A percentile compares a stretch with the other conserved stretches of the same genome.
phyloP scores from a whole-genome alignment of 2,113 vertebrate species.

The Hipposideros armiger region DNA sequence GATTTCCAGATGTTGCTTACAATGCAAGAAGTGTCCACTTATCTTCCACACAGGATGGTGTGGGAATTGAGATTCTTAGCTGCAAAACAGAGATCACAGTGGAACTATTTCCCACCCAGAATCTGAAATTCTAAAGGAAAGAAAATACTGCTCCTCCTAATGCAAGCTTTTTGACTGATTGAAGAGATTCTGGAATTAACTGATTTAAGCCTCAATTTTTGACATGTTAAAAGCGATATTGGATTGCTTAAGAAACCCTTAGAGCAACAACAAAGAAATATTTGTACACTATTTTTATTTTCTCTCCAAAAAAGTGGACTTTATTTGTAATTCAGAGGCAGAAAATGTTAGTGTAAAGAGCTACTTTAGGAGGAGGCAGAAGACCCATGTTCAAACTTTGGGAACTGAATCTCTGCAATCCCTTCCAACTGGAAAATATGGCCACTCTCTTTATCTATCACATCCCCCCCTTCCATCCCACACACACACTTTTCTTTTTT shows the following conservation, averaged over 20 bases:
- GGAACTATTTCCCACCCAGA: conserved; percentile 62
- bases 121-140: conserved; percentile 59
- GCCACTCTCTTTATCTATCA: background rate
- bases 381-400: background rate
- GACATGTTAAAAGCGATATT: background rate
- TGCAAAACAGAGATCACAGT: conserved; percentile 54
- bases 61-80: conserved; percentile 52
- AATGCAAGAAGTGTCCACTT: conserved; percentile 51
- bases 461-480: background rate
- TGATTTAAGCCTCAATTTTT: background rate
- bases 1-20: conserved; percentile 77
- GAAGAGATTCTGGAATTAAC: conserved; percentile 12
- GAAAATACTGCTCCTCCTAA: background rate
- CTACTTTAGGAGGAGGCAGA: background rate
- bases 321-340: background rate
- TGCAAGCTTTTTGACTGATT: background rate
- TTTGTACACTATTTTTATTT: conserved; percentile 6
- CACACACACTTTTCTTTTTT: background rate
- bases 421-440: background rate
- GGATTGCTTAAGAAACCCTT: background rate
- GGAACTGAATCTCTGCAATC: background rate
- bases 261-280: conserved; percentile 28
- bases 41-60: conserved; percentile 50
- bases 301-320: background rate
- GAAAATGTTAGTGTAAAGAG: background rate